Base-by-base conservation (phyloP, 2,113 vertebrate genomes). In the Prolemur simus region DNA sequence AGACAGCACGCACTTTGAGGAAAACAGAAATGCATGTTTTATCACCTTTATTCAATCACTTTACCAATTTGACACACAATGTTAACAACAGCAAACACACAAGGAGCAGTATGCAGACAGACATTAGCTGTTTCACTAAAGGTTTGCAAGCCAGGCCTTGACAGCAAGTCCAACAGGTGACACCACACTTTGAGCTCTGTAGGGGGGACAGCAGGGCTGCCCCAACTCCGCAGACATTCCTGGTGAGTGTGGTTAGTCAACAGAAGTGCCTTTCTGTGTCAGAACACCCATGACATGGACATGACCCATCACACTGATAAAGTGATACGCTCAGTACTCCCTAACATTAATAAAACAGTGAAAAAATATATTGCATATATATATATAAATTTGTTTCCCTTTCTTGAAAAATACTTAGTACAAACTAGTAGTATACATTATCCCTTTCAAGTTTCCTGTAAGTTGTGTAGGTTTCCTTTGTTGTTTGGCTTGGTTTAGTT, bases 331-430 rank as follows among this genome's bases (percentile, higher is more conserved):
- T 97, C 97, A 88, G 97, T 95, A 95, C 97, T 97, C 98, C 95
- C 96, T 97, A 95, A 97, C 96, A 97, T 98, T 98, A 98, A 97
- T 98, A 98, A 91, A 97, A 98, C 97, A 98, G 98, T 98, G 98
- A 98, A 99, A 98, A 99, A 99, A 98, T 99, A 99, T 97, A 98
- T 97, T 92, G 92, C 98, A 97, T 98, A 94, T 97, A 95, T 98
- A 85, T 87, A 89, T 95, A 97, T 96, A 98, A 97, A 98, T 97
- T 97, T 98, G 94, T 97, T 98, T 98, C 97, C 98, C 97, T 98
- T 98, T 98, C 98, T 98, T 98, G 98, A 98, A 98, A 98, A 98
- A 98, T 97, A 95, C 96, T 97, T 98, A 97, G 97, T 98, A 98
- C 98, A 98, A 97, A 98, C 98, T 97, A 98, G 97, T 98, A 98